Base-by-base conservation (phyloP, 2,113 vertebrate genomes). In the Girardinichthys multiradiatus region DNA sequence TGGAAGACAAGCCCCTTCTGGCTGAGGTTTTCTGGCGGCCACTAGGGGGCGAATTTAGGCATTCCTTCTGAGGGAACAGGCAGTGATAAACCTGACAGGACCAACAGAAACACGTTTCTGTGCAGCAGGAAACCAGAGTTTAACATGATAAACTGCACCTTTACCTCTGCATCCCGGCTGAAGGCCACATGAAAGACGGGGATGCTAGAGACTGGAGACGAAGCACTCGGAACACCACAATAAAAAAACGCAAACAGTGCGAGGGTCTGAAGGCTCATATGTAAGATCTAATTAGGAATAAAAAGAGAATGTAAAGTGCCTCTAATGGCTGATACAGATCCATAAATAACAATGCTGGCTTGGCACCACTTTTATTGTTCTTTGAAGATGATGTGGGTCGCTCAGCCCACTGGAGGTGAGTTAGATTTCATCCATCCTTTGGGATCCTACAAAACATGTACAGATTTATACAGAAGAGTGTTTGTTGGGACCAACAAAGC, bases 181-280 rank as follows among this genome's bases (percentile, higher is more conserved):
- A 90, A 92, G 87, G 87, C 83, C 88, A 90, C 81, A 10, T 86
- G 71, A 75, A 24, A 86, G 84, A 75, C 77, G 71, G 74, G 57
- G 81, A 75, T 67, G 77, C 82, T 84, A 75, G 70, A 68, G n/a
- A 79, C 29, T 57, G n/a, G 48, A 2, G 15, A 59, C 74, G 7
- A 73, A 79, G 70, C 72, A 79, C 57, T 80, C 17, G 17, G 64
- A 33, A 68, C 37, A 57, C 61, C 11, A 26, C 8, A 1, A 70
- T 24, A 71, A 62, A 37, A 64, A 51, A 35, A 59, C 37, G 35
- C 0, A 66, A 64, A 57, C 39, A 28, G 26, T 61, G 1, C 59
- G 42, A 21, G 15, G 33, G 57, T 26, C 31, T 69, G 72, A 75
- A 26, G 66, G 27, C 48, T 1, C 0, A 0, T 17, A 64, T 19